These are phyloP conservation scores for Octonoba sinensis DNA, from an alignment of 2,888 invertebrate species.

Conservation along the genomic window DNA sequence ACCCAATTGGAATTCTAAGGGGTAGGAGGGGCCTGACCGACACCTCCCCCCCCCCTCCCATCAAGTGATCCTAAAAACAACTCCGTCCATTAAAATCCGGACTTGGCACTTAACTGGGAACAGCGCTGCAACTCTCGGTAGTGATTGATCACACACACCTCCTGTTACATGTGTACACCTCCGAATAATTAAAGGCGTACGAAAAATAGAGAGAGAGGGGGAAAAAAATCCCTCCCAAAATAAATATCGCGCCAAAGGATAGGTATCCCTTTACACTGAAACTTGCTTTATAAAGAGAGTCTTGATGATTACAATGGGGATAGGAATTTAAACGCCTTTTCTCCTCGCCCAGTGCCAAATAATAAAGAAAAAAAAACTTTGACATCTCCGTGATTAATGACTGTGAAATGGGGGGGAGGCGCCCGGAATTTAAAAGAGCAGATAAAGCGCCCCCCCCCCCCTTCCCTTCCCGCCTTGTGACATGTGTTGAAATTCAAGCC, in stretches of 20 bases:
- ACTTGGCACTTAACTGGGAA: no score
- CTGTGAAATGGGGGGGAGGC: constrained; percentile 40
- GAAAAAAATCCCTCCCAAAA: constrained; percentile 19
- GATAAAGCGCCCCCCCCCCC: constrained; percentile 35
- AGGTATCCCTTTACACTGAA: constrained; percentile 50
- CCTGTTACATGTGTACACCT: constrained; percentile 50
- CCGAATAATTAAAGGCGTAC: constrained; percentile 52
- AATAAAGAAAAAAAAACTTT: constrained; percentile 50
- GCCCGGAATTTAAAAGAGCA: constrained; percentile 59
- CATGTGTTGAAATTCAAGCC: constrained; percentile 58
- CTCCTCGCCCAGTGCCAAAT: constrained; percentile 19
- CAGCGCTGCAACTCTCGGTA: constrained; percentile 7
- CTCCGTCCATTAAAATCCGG: no score
- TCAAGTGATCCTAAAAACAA: no score
- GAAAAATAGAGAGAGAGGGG: constrained; percentile 3
- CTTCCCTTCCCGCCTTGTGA: constrained; percentile 31
- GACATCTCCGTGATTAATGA: constrained; percentile 58
- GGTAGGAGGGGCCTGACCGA: no score
- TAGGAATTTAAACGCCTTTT: constrained; percentile 60
- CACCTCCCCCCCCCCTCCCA: no score
- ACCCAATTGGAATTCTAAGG: no score
- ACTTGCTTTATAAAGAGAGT: constrained; percentile 31
- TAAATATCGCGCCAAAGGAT: constrained; percentile 38
- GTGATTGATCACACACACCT: constrained; percentile 51
- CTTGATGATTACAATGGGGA: constrained; percentile 57